Percentiles rank a stretch among this genome's conserved stretches.
Conservation (phyloP, 2,888 invertebrate species). For the Halictus quadricinctus region DNA sequence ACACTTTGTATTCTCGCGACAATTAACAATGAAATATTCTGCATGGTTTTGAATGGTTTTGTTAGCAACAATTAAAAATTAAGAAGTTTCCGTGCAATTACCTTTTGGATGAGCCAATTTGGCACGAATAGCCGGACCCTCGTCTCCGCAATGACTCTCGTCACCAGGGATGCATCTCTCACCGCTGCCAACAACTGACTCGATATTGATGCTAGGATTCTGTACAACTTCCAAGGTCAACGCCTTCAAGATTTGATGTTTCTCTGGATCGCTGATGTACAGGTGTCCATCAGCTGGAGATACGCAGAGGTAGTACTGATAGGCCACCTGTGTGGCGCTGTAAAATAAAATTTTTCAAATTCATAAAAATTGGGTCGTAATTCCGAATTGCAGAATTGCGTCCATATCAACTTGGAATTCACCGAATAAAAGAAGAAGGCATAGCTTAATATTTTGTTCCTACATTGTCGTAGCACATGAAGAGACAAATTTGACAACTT, state of each 20-base stretch:
- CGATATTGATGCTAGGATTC: constrained; percentile 92
- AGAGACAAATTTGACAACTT: too few species aligned
- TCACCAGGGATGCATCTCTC: constrained; percentile 97
- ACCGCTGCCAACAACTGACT: constrained; percentile 94
- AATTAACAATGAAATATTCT: too few species aligned
- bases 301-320: constrained; percentile 97
- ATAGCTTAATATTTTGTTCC: too few species aligned
- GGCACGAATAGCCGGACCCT: constrained; percentile 94
- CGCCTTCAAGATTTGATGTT: constrained; percentile 93
- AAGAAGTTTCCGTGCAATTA: constrained; percentile 70
- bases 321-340: constrained; percentile 97
- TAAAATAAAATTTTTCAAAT: constrained; percentile 74
- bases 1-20: too few species aligned
- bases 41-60: not conserved
- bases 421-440: too few species aligned
- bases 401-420: too few species aligned
- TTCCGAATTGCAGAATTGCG: too few species aligned
- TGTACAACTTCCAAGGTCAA: constrained; percentile 90
- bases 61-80: not conserved
- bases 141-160: constrained; percentile 97
- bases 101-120: constrained; percentile 98
- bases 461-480: too few species aligned
- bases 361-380: not conserved
- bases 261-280: constrained; percentile 97
- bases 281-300: constrained; percentile 98